Conservation (phyloP, 2,888 invertebrate genomes). For the Kuschelorhynchus macadamiae region DNA sequence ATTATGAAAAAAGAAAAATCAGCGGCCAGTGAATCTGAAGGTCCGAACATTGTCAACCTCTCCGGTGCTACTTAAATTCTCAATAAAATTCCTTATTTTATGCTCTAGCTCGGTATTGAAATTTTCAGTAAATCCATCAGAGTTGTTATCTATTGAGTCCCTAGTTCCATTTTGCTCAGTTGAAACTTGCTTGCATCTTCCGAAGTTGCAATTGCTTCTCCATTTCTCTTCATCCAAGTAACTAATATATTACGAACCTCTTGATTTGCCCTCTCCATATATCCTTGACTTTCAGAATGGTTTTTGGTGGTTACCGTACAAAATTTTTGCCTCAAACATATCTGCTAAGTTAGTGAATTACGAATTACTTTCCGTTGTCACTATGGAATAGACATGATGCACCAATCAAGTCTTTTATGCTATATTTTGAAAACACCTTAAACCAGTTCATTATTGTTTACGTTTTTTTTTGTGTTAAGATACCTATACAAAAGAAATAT, state of each 20-base stretch:
- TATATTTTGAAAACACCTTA: no score
- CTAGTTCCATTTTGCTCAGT: neutral
- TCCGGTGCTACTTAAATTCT: no score
- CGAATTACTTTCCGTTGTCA: constrained; percentile 61
- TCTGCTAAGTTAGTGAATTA: no score
- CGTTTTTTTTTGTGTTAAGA: no score
- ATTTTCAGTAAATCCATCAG: neutral
- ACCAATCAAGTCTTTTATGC: no score
- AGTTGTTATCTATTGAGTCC: neutral
- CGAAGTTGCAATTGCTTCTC: neutral
- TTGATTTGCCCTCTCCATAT: constrained; percentile 18
- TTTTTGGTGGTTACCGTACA: no score
- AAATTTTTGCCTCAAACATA: no score
- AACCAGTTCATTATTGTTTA: no score
- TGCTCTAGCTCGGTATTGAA: neutral
- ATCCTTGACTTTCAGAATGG: constrained; percentile 15
- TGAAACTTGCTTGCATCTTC: constrained; percentile 1
- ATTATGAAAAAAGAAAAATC: constrained; percentile 81
- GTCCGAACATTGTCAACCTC: constrained; percentile 77
- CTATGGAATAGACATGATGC: constrained; percentile 11
- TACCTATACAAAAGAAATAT: no score
- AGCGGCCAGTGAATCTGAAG: constrained; percentile 82
- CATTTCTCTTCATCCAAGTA: constrained; percentile 52
- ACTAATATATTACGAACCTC: constrained; percentile 46
- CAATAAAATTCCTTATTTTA: neutral